Conservation (phyloP, 1,140 invertebrate species). For the Lucilia cuprina region DNA sequence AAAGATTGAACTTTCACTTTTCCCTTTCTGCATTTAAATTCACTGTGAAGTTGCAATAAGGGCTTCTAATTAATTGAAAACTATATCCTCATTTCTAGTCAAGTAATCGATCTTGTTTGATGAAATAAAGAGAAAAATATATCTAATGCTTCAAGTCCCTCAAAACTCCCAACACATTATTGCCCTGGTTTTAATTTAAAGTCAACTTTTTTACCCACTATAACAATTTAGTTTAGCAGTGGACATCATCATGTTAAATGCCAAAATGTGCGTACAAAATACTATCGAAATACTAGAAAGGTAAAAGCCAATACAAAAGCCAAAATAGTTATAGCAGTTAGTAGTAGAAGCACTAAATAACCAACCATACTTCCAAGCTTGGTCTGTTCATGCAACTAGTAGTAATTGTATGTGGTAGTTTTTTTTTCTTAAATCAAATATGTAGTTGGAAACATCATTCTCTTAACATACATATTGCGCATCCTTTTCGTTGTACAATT, state of each 20-base stretch:
- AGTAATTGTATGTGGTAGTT: neutral
- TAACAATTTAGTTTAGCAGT: neutral
- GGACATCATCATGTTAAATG: neutral
- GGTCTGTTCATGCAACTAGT: neutral
- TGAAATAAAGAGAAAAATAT: no score
- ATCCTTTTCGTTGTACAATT: conserved; percentile 9
- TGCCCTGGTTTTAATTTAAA: no score
- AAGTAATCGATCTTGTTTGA: no score
- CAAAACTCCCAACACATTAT: no score
- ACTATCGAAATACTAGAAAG: neutral
- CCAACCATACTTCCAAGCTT: neutral
- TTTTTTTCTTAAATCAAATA: neutral
- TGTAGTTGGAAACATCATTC: neutral
- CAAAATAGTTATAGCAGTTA: neutral
- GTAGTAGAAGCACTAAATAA: no score
- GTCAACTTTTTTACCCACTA: neutral
- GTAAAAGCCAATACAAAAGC: neutral
- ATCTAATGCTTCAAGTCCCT: no score
- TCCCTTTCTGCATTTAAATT: no score
- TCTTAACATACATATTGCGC: neutral
- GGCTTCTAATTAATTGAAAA: no score
- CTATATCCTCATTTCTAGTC: no score
- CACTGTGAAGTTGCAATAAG: no score
- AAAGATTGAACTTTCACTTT: no score
- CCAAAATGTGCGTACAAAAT: conserved; percentile 20